Evolutionary conservation across 2,113 vertebrate genomes (phyloP).

Genomic region (Galeopterus variegatus): DNA sequence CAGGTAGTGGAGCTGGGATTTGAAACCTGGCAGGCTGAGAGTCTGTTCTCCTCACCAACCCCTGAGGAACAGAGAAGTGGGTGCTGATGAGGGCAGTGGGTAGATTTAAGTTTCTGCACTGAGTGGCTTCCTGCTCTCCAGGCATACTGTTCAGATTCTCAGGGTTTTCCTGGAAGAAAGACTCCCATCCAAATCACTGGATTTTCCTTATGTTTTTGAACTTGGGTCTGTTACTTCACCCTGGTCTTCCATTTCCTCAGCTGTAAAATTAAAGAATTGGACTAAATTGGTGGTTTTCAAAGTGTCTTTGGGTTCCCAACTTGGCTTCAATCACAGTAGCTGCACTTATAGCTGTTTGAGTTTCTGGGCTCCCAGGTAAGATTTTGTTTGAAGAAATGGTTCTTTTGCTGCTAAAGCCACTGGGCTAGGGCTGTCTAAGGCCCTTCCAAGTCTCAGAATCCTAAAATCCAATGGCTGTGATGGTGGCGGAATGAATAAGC

Average conservation of each 20-base stretch:
- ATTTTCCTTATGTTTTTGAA: background rate
- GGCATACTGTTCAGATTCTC: background rate
- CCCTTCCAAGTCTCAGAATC: background rate
- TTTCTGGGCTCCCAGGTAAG: background rate
- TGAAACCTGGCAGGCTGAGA: background rate
- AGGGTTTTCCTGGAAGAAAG: background rate
- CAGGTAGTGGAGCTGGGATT: background rate
- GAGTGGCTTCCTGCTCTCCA: no score
- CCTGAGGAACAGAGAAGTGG: background rate
- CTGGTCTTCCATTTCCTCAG: background rate
- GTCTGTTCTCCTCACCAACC: background rate
- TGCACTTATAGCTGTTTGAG: background rate
- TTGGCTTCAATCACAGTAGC: background rate
- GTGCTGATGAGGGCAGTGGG: no score
- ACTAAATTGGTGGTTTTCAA: background rate
- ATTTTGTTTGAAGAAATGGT: background rate
- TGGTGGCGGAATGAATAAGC: fast-evolving
- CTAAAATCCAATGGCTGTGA: fast-evolving
- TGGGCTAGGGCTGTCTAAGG: background rate
- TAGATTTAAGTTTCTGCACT: background rate
- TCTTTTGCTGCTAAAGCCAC: background rate
- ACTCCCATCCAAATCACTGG: background rate
- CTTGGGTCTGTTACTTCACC: background rate
- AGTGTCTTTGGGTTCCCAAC: background rate
- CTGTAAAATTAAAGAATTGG: background rate